These are phyloP conservation scores for Agraylea sexmaculata DNA, from an alignment of 1,140 invertebrate genomes.

Conservation along the genomic window DNA sequence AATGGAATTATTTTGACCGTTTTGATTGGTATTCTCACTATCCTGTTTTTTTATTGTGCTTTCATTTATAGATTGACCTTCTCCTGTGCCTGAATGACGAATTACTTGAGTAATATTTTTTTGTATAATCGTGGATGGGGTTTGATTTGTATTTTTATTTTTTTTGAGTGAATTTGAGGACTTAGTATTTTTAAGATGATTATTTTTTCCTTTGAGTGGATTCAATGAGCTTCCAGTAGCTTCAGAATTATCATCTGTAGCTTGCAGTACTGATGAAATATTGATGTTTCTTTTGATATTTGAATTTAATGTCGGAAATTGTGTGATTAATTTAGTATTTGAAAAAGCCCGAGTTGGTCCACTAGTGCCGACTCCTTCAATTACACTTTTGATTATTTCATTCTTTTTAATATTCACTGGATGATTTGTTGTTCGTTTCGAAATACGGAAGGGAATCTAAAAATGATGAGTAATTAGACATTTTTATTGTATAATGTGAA, in stretches of 20 bases:
- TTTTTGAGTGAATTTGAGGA: too few relatives aligned
- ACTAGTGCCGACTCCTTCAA: constrained; percentile 18
- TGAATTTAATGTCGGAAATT: constrained; percentile 11
- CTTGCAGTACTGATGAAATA: constrained; percentile 10
- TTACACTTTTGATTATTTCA: constrained; percentile 16
- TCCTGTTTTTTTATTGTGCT: constrained; percentile 3
- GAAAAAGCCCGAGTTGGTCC: constrained; percentile 7
- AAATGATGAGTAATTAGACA: too few relatives aligned
- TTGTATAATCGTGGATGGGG: constrained; percentile 14
- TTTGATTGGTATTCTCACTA: constrained; percentile 12
- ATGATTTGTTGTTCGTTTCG: too few relatives aligned
- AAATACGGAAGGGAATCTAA: too few relatives aligned
- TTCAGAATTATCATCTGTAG: constrained; percentile 17
- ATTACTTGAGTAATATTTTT: constrained; percentile 19
- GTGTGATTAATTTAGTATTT: constrained; percentile 9
- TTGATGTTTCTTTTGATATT: too few relatives aligned
- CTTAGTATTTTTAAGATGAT: too few relatives aligned
- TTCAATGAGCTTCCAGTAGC: constrained; percentile 16
- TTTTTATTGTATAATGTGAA: too few relatives aligned
- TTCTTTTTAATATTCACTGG: constrained; percentile 4
- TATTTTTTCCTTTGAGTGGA: constrained; percentile 15
- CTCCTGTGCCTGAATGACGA: constrained; percentile 8
- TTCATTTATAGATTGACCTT: constrained; percentile 7
- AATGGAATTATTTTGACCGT: constrained; percentile 30
- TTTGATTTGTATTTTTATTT: too few relatives aligned